Conservation (phyloP, 2,888 invertebrate species). For the Drosophila phalerata region DNA sequence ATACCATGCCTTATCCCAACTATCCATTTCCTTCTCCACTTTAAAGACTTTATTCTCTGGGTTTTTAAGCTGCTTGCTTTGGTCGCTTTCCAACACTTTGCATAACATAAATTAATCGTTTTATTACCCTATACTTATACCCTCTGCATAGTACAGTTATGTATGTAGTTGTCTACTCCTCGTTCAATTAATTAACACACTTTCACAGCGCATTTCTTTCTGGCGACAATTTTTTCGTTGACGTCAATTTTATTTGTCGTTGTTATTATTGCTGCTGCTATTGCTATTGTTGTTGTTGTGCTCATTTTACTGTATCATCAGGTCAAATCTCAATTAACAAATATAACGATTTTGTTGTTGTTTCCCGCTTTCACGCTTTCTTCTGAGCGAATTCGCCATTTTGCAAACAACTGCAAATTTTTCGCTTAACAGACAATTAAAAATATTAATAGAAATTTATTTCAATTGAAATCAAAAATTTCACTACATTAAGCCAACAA, state of each 20-base stretch:
- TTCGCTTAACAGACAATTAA: constrained; percentile 78
- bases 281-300: constrained; percentile 60
- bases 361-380: constrained; percentile 58
- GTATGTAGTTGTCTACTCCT: constrained; percentile 28
- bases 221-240: constrained; percentile 70
- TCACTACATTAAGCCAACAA: constrained; percentile 56
- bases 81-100: constrained; percentile 15
- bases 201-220: constrained; percentile 78
- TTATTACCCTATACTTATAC: constrained; percentile 13
- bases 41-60: background rate
- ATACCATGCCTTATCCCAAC: background rate
- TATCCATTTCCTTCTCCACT: background rate
- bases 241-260: constrained; percentile 70
- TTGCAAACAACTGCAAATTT: constrained; percentile 45
- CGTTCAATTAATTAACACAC: constrained; percentile 76
- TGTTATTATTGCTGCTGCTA: constrained; percentile 31
- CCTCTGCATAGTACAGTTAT: constrained; percentile 16
- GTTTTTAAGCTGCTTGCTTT: background rate
- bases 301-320: constrained; percentile 80
- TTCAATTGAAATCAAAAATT: constrained; percentile 81
- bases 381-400: constrained; percentile 46
- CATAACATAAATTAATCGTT: constrained; percentile 14
- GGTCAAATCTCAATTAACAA: constrained; percentile 81
- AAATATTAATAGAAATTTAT: constrained; percentile 81
- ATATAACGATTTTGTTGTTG: constrained; percentile 77